phyloP scores from a whole-genome alignment of 2,797 vertebrate genomes.

The Ctenopoma kingsleyae region DNA sequence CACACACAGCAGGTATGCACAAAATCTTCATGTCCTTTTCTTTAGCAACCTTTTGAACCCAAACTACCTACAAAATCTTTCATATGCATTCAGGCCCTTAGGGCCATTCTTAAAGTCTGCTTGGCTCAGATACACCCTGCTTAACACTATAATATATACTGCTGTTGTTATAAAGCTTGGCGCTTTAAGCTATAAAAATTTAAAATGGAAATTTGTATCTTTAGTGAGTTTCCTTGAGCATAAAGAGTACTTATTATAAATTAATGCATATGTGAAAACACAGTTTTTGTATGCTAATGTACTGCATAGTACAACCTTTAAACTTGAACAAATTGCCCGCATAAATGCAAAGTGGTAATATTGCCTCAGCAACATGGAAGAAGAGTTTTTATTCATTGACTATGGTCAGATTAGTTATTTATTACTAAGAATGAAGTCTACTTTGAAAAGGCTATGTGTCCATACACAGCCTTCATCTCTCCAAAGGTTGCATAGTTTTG shows the following conservation, averaged over 20 bases:
- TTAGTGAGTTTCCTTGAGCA: background rate
- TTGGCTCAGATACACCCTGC: background rate
- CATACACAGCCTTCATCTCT: no score
- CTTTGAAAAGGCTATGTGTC: background rate
- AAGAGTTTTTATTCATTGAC: background rate
- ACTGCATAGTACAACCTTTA: background rate
- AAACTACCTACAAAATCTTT: background rate
- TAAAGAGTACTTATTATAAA: background rate
- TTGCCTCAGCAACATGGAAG: background rate
- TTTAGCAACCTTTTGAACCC: conserved; percentile 4
- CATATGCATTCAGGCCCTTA: background rate
- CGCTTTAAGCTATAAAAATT: background rate
- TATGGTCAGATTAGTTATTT: no score
- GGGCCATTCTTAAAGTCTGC: background rate
- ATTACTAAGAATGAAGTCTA: background rate
- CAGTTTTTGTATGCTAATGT: background rate
- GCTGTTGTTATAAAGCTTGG: conserved; percentile 2
- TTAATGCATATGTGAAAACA: background rate
- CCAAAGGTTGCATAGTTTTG: no score
- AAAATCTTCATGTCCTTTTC: background rate
- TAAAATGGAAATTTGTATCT: conserved; percentile 4
- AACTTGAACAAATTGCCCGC: background rate
- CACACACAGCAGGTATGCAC: background rate
- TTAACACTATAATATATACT: background rate
- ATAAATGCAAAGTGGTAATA: background rate